phyloP scores from a whole-genome alignment of 2,888 invertebrate genomes.

The Drosophila anomalata region DNA sequence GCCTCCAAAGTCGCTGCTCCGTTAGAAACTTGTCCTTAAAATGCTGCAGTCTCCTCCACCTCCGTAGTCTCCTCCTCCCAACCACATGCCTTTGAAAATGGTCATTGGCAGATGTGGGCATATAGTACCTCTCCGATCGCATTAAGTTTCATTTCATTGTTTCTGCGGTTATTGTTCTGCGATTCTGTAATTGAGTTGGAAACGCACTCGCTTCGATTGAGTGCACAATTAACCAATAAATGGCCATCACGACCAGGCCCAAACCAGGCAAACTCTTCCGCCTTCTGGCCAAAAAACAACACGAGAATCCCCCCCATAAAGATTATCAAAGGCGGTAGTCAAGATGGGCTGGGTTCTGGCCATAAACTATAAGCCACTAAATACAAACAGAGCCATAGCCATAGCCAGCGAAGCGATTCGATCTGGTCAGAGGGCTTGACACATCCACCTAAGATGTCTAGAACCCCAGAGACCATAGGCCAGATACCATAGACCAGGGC shows the following conservation, averaged over 20 bases:
- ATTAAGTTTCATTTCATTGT: slow-evolving; percentile 56
- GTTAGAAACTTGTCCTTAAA: slow-evolving; percentile 73
- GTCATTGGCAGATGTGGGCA: slow-evolving; percentile 32
- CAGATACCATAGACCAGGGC: slow-evolving; percentile 4
- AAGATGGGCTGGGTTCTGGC: slow-evolving; percentile 28
- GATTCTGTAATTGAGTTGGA: slow-evolving; percentile 17
- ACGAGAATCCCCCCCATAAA: slow-evolving; percentile 33
- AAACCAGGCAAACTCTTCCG: slow-evolving; percentile 35
- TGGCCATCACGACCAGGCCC: slow-evolving; percentile 9
- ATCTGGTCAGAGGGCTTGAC: slow-evolving; percentile 61
- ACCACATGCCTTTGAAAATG: slow-evolving; percentile 32
- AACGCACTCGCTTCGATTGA: slow-evolving; percentile 56
- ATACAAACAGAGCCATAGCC: slow-evolving; percentile 23
- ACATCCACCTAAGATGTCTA: slow-evolving; percentile 32
- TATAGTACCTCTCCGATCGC: slow-evolving; percentile 19
- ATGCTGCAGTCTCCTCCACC: slow-evolving; percentile 1
- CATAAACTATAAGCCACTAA: slow-evolving; percentile 32
- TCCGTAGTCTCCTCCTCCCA: background rate
- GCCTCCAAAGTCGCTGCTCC: slow-evolving; percentile 53
- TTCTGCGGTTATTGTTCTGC: slow-evolving; percentile 31
- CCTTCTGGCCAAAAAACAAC: slow-evolving; percentile 46
- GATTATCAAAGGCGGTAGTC: slow-evolving; percentile 63
- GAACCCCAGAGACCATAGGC: background rate
- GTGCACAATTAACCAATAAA: slow-evolving; percentile 62
- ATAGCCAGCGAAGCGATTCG: slow-evolving; percentile 64